Evolutionary conservation across 2,888 invertebrate genomes (phyloP).

Genomic region (Sesamia inferens): DNA sequence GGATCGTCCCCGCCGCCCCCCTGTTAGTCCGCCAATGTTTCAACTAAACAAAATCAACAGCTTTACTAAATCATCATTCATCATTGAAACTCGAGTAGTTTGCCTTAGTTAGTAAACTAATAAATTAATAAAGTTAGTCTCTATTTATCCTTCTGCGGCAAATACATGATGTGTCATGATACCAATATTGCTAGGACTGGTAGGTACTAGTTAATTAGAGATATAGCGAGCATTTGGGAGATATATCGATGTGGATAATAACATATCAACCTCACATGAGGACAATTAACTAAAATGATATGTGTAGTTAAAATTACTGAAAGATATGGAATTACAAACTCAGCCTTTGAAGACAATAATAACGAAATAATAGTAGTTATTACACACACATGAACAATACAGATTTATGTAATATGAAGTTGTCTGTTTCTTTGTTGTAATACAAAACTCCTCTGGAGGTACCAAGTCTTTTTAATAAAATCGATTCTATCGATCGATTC

Average conservation of each 20-base stretch:
- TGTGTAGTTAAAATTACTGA: not conserved
- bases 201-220: conserved; percentile 10
- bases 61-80: no score
- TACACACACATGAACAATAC: not conserved
- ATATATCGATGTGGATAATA: not conserved
- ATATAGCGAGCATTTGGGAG: not conserved
- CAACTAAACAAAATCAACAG: not conserved
- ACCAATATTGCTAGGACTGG: not conserved
- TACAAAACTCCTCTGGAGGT: not conserved
- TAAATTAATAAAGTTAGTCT: not conserved
- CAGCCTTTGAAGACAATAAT: not conserved
- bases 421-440: not conserved
- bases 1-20: no score
- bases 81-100: conserved; percentile 1
- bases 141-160: not conserved
- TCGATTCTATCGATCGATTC: no score
- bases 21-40: no score
- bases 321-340: not conserved
- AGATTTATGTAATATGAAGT: not conserved
- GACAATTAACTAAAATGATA: not conserved
- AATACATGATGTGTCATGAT: not conserved
- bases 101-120: conserved; percentile 12
- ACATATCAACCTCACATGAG: not conserved
- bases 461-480: not conserved
- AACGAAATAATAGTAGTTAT: no score